These are phyloP conservation scores for Chelonia mydas DNA, from an alignment of 2,797 vertebrate species.

Conservation along the genomic window DNA sequence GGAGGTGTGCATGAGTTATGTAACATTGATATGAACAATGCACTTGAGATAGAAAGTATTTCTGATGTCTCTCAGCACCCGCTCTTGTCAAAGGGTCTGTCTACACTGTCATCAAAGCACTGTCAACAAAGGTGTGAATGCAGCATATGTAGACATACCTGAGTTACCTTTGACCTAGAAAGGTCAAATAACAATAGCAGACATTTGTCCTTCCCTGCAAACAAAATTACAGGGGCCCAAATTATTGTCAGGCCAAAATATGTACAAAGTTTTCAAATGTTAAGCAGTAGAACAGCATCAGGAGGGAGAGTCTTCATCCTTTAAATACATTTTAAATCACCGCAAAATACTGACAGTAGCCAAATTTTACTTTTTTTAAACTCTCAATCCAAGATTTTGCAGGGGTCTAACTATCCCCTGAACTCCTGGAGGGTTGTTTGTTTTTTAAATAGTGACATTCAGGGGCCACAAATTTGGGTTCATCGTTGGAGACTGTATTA, in stretches of 20 bases:
- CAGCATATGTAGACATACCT: background rate
- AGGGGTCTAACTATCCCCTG: background rate
- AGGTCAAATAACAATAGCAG: background rate
- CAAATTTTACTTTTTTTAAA: background rate
- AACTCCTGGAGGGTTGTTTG: background rate
- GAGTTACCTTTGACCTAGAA: background rate
- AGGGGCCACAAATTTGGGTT: background rate
- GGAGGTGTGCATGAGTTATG: background rate
- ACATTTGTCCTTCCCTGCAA: background rate
- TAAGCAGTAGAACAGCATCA: background rate
- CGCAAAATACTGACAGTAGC: background rate
- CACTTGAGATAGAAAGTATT: background rate
- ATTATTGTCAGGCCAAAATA: background rate
- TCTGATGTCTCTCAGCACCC: background rate
- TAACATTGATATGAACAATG: background rate
- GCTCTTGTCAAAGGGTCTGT: background rate
- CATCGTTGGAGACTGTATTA: conserved; percentile 52
- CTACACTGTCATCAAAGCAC: background rate
- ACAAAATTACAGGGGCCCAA: background rate
- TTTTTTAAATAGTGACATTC: background rate
- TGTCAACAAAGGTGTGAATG: background rate
- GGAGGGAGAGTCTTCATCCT: background rate
- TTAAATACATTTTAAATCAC: background rate
- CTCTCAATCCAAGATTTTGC: background rate
- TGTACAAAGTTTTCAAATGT: background rate